Base-by-base conservation (phyloP, 1,140 invertebrate species). In the Drosophila teissieri region DNA sequence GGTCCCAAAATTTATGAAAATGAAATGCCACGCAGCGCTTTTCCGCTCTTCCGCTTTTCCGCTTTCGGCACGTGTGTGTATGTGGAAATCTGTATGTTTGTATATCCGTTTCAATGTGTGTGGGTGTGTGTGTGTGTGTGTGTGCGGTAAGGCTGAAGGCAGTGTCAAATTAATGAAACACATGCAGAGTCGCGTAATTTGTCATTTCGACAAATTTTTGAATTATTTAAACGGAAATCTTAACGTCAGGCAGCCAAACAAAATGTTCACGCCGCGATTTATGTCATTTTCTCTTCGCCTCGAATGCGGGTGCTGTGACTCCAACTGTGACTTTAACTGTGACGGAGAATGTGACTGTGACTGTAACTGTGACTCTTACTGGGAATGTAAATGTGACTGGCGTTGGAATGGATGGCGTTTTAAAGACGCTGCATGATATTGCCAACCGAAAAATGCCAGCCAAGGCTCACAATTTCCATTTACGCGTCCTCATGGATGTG, bases 191-290 rank as follows among this genome's bases (percentile, higher is more conserved):
- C 63, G 75, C 80, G 81, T 85, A 83, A 83, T 83, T 83, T 83
- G 81, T 84, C 80, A 84, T 85, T 84, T 85, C 80, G 80, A 85
- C 81, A 85, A 84, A 84, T 84, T 84, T 76, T 84, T 80, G 77
- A 85, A 84, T 84, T 84, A 84, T 84, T 84, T 80, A 80, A 84
- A 85, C 77, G 80, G 80, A 83, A 84, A 84, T 83, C 80, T 84
- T 83, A 76, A 69, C 76, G 76, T 70, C 79, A 68, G 62, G 73
- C 73, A 56, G 51, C 48, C 69, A 72, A 57, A 58, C 69, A 73
- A 67, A 69, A 72, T 72, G 68, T 56, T 19, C 45, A 36, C 31
- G 15, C 73, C 49, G 73, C 73, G 73, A 77, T 77, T 77, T 77
- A 77, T 77, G 74, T 31, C 61, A 60, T 76, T 64, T 62, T 37